phyloP scores from a whole-genome alignment of 92 coral and sea anemone species.

The Zoanthus sansibaricus region DNA sequence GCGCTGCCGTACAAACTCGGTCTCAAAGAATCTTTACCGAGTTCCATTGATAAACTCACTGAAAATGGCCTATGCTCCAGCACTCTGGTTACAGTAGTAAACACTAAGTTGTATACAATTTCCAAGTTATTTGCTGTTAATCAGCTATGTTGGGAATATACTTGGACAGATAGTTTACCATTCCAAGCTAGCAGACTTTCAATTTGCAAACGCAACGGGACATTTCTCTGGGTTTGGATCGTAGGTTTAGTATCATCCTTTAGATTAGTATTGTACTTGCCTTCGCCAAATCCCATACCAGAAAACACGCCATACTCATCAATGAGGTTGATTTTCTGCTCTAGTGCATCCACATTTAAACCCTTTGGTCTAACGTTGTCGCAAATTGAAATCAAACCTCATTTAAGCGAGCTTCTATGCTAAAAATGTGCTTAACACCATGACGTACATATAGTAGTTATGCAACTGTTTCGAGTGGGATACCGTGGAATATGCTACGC shows the following conservation, averaged over 20 bases:
- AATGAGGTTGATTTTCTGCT: constrained; percentile 10
- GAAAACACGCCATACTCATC: constrained; percentile 54
- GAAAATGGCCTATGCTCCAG: too few species aligned
- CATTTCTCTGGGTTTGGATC: constrained; percentile 56
- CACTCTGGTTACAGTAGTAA: too few species aligned
- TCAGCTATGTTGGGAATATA: too few species aligned
- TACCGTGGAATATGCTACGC: too few species aligned
- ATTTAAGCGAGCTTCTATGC: constrained; percentile 60
- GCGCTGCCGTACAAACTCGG: too few species aligned
- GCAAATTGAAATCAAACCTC: constrained; percentile 41
- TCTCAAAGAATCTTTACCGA: too few species aligned
- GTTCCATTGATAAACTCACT: too few species aligned
- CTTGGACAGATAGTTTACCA: too few species aligned
- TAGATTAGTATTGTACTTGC: constrained; percentile 44
- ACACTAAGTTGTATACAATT: too few species aligned
- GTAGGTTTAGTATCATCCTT: constrained; percentile 48
- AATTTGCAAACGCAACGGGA: constrained; percentile 30
- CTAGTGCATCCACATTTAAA: constrained; percentile 29
- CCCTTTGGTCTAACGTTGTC: constrained; percentile 35
- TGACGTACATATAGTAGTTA: background rate
- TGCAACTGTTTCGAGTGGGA: too few species aligned
- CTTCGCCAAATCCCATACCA: constrained; percentile 56
- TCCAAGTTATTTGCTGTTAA: too few species aligned
- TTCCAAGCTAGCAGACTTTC: too few species aligned
- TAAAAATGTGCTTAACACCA: constrained; percentile 57